Evolutionary conservation across 2,797 vertebrate genomes (phyloP).

Genomic region (Anabacerthia variegaticeps): DNA sequence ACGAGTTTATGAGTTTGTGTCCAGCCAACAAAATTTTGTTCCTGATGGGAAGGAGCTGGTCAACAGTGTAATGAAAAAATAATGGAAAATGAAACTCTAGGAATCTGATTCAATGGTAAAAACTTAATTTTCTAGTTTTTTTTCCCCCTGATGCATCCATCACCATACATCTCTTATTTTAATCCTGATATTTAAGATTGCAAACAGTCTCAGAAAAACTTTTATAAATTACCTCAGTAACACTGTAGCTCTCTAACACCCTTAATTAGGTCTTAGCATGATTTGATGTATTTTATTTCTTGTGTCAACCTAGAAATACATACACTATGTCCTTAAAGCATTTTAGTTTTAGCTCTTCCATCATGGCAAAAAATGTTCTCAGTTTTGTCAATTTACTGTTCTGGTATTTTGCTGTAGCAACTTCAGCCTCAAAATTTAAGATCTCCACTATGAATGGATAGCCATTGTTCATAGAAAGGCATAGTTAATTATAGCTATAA

Average conservation of each 20-base stretch:
- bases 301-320: not conserved
- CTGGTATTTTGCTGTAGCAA: slow-evolving; percentile 55
- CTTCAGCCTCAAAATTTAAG: slow-evolving; percentile 77
- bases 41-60: not conserved
- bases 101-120: not conserved
- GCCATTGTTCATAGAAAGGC: too few species aligned
- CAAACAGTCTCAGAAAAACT: not conserved
- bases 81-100: not conserved
- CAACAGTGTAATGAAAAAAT: not conserved
- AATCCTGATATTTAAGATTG: not conserved
- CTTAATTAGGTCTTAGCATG: not conserved
- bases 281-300: not conserved
- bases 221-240: not conserved
- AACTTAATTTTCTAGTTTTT: not conserved
- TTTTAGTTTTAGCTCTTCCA: not conserved
- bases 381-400: not conserved
- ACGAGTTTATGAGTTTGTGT: not conserved
- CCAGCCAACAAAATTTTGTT: not conserved
- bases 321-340: not conserved
- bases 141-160: not conserved
- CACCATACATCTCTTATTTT: not conserved
- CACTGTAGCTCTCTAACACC: not conserved
- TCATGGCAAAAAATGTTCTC: not conserved
- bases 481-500: not conserved
- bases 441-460: slow-evolving; percentile 4